Percentiles rank a stretch among this genome's conserved stretches.
phyloP scores from a whole-genome alignment of 2,888 invertebrate genomes.

The Callyntrura sp. region DNA sequence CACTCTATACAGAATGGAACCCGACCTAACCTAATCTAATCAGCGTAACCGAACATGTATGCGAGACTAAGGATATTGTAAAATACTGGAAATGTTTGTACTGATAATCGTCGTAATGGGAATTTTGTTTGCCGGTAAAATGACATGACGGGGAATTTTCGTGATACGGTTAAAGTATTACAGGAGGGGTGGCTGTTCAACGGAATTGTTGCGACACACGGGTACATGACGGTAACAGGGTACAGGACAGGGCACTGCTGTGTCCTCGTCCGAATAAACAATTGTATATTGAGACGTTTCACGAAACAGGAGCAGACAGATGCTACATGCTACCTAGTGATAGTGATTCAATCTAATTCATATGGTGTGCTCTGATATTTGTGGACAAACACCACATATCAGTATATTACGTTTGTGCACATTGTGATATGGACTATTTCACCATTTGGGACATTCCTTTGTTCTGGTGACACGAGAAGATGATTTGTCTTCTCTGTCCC shows the following conservation, averaged over 20 bases:
- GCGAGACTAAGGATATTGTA: no score
- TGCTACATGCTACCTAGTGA: slow-evolving; percentile 45
- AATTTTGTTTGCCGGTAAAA: no score
- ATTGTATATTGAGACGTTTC: no score
- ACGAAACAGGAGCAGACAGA: not conserved
- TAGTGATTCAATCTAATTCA: slow-evolving; percentile 54
- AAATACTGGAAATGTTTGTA: no score
- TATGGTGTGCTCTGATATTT: slow-evolving; percentile 8
- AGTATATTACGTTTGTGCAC: not conserved
- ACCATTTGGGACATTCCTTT: slow-evolving; percentile 1
- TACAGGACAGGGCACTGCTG: no score
- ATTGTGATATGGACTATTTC: not conserved
- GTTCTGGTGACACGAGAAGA: not conserved
- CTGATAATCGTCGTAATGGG: no score
- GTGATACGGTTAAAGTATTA: slow-evolving; percentile 6
- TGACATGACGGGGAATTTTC: no score
- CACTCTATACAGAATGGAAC: no score
- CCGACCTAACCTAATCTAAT: no score
- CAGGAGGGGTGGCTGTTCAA: not conserved
- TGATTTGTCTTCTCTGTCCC: slow-evolving; percentile 2
- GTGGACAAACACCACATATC: not conserved
- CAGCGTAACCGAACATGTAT: no score
- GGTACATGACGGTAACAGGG: not conserved
- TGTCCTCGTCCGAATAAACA: no score
- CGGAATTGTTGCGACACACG: not conserved